Evolutionary conservation across 23 tunicate genomes (phyloP), one percentile per base, ranked within the genome.

Genomic region (Halocynthia aurantium): DNA sequence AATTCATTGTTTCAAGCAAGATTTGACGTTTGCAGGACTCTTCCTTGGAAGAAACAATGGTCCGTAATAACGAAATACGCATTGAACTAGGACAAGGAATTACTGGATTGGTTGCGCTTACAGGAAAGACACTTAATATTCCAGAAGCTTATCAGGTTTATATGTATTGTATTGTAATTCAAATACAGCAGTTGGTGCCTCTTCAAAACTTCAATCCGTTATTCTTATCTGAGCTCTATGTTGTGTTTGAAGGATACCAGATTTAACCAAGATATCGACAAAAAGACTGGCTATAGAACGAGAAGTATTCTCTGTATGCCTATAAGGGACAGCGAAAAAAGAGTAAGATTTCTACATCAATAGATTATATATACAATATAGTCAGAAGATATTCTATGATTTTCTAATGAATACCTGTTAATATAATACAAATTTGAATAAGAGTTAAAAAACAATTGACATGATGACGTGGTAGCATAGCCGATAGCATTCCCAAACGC

Each of bases 281-380:
- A 68, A 67, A 86, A 92, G 67, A 92, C 93, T 6, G 98, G 98
- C 7, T 92, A 82, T 78, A 71, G 63, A 6, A 92, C 98, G 7
- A 57, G 82, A 31, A 82, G 85, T 73, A 82, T 92, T 22, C 77
- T 92, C n/a, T 92, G 98, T 69, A 92, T 92, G 98, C 98, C 98
- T 9, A 77, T 92, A 8, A 71, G 62, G 51, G 98, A 92, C 72
- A 75, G 85, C 12, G 82, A 56, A 7, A 92, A 82, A 82, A 87
- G 81, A 70, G 98, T 92, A 76, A 72, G 87, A 9, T 50, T 40
- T 12, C 44, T 31, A 31, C 44, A 31, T 31, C 44, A 31, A 31
- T 31, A 31, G 44, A 31, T 31, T 31, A 31, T 31, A 31, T 31
- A 31, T 31, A 31, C 44, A 31, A 31, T 31, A 31, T 31, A 31